Percentiles rank a stretch among this genome's conserved stretches.
These are phyloP conservation scores for Fragum fragum DNA, from an alignment of 2,888 invertebrate species.

Conservation along the genomic window DNA sequence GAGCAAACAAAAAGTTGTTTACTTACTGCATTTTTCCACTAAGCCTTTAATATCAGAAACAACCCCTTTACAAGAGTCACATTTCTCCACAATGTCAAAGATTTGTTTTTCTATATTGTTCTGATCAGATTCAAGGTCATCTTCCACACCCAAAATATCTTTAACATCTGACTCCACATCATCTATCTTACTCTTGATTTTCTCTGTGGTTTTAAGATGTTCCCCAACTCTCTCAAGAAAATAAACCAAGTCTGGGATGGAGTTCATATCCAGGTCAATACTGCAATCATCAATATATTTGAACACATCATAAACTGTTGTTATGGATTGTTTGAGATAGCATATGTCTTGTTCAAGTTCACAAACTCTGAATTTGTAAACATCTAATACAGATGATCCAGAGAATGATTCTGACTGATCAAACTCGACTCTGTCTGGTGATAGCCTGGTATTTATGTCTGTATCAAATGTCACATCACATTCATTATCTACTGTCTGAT, in stretches of 20 bases:
- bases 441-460: background rate
- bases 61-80: conserved; percentile 24
- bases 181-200: background rate
- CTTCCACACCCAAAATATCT: background rate
- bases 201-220: conserved; percentile 1
- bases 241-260: conserved; percentile 14
- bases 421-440: background rate
- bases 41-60: background rate
- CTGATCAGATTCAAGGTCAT: background rate
- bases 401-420: background rate
- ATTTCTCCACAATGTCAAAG: conserved; percentile 15
- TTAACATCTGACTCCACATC: background rate
- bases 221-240: conserved; percentile 10
- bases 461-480: background rate
- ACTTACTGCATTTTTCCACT: conserved; percentile 10
- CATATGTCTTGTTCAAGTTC: conserved; percentile 16
- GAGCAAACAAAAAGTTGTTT: too few species aligned
- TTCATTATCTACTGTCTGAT: background rate
- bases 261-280: conserved; percentile 9
- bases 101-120: conserved; percentile 9
- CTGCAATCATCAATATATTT: background rate
- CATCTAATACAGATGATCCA: background rate
- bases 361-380: conserved; percentile 1
- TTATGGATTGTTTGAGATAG: conserved; percentile 20
- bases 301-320: conserved; percentile 21